Evolutionary conservation across 2,797 vertebrate genomes (phyloP).

Genomic region (Spheniscus humboldti): DNA sequence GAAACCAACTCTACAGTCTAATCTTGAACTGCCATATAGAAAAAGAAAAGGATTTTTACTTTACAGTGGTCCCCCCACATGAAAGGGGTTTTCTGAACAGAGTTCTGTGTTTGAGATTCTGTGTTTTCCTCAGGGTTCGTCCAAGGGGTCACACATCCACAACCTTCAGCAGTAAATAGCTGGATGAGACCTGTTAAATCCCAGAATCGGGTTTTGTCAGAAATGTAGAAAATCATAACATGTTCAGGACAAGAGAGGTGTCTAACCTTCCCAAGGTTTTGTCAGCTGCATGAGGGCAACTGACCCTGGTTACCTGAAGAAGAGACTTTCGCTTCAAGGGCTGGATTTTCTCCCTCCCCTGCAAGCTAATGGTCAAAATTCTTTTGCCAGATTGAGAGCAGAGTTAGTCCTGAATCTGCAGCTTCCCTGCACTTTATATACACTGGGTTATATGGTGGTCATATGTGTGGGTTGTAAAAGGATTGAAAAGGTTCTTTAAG

Average conservation of each 20-base stretch:
- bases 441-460: neutral
- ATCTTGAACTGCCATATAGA: neutral
- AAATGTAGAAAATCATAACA: neutral
- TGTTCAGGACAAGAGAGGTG: neutral
- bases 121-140: neutral
- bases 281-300: neutral
- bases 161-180: neutral
- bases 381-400: neutral
- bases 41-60: neutral
- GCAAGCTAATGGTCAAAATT: neutral
- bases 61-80: neutral
- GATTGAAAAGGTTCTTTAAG: neutral
- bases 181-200: neutral
- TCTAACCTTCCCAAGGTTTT: neutral
- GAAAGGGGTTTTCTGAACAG: neutral
- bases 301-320: neutral
- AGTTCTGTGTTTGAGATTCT: constrained; percentile 31
- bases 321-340: neutral
- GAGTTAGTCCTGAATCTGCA: neutral
- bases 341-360: neutral
- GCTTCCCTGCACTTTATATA: neutral
- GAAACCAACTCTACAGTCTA: neutral
- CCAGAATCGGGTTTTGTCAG: fast-evolving
- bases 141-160: neutral
- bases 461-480: neutral